Evolutionary conservation across 1,140 invertebrate species (phyloP).

Genomic region (Papilio dardanus): DNA sequence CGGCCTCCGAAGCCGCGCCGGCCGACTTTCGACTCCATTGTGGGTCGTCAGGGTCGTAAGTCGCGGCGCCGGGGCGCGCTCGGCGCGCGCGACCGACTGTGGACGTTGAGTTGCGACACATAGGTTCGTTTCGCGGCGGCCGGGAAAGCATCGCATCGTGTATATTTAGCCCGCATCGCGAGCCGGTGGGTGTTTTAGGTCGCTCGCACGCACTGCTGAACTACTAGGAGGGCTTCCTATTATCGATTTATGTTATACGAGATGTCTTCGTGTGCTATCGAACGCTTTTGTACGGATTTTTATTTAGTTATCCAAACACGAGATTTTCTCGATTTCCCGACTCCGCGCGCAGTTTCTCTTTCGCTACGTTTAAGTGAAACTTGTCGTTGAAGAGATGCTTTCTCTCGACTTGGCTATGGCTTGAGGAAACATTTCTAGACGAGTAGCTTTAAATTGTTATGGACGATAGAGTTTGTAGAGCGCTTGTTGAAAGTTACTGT

Average conservation of each 20-base stretch:
- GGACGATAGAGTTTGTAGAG: neutral
- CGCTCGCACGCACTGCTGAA: slow-evolving; percentile 80
- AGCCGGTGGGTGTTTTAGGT: slow-evolving; percentile 79
- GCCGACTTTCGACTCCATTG: slow-evolving; percentile 52
- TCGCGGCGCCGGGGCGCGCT: slow-evolving; percentile 38
- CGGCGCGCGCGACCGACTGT: slow-evolving; percentile 52
- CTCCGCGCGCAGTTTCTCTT: slow-evolving; percentile 63
- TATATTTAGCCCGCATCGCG: slow-evolving; percentile 81
- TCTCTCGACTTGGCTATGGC: slow-evolving; percentile 50
- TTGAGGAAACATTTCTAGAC: neutral
- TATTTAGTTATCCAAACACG: slow-evolving; percentile 36
- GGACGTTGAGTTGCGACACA: slow-evolving; percentile 69
- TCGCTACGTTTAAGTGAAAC: slow-evolving; percentile 67
- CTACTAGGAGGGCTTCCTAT: slow-evolving; percentile 80
- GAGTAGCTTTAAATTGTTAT: neutral
- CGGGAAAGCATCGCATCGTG: slow-evolving; percentile 58
- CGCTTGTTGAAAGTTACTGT: neutral
- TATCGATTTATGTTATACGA: slow-evolving; percentile 79
- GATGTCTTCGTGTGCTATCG: slow-evolving; percentile 55
- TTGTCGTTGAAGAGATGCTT: slow-evolving; percentile 66
- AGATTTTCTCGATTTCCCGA: slow-evolving; percentile 64
- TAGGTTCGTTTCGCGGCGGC: slow-evolving; percentile 64
- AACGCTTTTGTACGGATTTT: slow-evolving; percentile 63
- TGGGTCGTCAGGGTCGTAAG: slow-evolving; percentile 47
- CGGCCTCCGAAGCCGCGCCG: slow-evolving; percentile 54